These are phyloP conservation scores for Coturnix japonica DNA, from an alignment of 2,113 vertebrate genomes.

Conservation along the genomic window DNA sequence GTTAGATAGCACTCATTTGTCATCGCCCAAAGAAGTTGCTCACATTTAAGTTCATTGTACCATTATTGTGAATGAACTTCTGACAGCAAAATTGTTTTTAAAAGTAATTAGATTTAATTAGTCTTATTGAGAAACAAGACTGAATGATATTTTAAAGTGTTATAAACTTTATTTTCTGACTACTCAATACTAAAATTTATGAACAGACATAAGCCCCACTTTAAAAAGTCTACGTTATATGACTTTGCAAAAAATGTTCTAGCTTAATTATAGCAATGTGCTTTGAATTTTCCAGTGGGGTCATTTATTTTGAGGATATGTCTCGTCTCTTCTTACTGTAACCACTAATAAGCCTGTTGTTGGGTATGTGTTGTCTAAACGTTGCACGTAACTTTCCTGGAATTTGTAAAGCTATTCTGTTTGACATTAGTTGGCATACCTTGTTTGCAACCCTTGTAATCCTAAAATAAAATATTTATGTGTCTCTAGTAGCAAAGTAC, in stretches of 20 bases:
- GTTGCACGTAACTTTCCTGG: constrained; percentile 62
- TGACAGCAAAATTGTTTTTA: not conserved
- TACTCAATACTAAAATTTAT: not conserved
- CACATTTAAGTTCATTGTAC: not conserved
- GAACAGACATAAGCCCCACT: not conserved
- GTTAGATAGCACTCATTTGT: not conserved
- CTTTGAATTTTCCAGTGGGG: constrained; percentile 61
- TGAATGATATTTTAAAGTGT: not conserved
- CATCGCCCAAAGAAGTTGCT: not conserved
- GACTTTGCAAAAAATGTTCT: constrained; percentile 60
- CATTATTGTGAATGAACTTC: not conserved
- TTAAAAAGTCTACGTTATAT: constrained; percentile 37
- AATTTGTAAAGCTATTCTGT: constrained; percentile 71
- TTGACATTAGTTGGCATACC: constrained; percentile 72
- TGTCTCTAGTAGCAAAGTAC: constrained; percentile 64
- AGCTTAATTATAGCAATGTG: constrained; percentile 70
- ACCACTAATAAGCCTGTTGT: constrained; percentile 62
- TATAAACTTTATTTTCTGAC: not conserved
- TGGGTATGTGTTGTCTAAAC: constrained; percentile 68
- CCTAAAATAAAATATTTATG: constrained; percentile 74
- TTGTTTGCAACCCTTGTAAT: constrained; percentile 68
- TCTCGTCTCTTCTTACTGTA: constrained; percentile 65
- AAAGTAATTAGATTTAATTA: not conserved
- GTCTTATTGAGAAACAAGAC: not conserved
- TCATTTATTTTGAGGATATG: constrained; percentile 70